A percentile compares a stretch with the other conserved stretches of the same genome.
Conservation (phyloP, 1,140 invertebrate species). For the Drosophila fuyamai region DNA sequence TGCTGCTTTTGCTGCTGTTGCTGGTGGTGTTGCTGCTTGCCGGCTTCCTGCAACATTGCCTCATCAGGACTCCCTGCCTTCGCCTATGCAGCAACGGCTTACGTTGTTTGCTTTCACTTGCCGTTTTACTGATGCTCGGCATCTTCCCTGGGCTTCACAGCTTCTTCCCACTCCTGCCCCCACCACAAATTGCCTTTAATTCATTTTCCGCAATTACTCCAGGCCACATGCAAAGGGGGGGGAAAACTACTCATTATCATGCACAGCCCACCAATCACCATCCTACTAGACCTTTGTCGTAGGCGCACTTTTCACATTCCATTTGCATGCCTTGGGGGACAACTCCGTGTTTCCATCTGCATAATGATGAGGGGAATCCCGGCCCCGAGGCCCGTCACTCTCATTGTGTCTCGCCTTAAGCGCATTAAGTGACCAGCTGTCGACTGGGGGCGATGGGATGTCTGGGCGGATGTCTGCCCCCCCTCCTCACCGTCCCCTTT, state of each 20-base stretch:
- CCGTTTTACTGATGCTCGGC: constrained; percentile 40
- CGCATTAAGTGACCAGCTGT: constrained; percentile 58
- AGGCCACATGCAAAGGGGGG: constrained; percentile 23
- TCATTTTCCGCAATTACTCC: constrained; percentile 75
- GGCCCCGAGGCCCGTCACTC: constrained; percentile 6
- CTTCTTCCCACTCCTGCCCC: not conserved
- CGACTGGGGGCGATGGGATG: constrained; percentile 5
- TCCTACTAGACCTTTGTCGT: constrained; percentile 29
- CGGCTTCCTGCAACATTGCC: constrained; percentile 57
- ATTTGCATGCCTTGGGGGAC: constrained; percentile 65
- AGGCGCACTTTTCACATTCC: constrained; percentile 64
- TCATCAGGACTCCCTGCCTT: constrained; percentile 4
- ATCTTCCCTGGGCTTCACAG: constrained; percentile 11
- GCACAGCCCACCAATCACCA: not conserved
- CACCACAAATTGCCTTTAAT: constrained; percentile 73
- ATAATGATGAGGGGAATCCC: constrained; percentile 56
- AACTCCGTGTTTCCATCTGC: constrained; percentile 58
- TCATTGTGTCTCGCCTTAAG: constrained; percentile 58
- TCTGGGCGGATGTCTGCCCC: not conserved
- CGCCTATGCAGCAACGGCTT: constrained; percentile 46
- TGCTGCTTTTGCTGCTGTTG: constrained; percentile 16
- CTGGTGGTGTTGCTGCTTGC: constrained; percentile 39
- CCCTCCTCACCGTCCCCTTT: too few species aligned
- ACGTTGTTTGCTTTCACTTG: constrained; percentile 72
- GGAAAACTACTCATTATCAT: constrained; percentile 59